These are phyloP conservation scores for Chelonoidis abingdonii DNA, from an alignment of 2,113 vertebrate genomes.

Conservation along the genomic window DNA sequence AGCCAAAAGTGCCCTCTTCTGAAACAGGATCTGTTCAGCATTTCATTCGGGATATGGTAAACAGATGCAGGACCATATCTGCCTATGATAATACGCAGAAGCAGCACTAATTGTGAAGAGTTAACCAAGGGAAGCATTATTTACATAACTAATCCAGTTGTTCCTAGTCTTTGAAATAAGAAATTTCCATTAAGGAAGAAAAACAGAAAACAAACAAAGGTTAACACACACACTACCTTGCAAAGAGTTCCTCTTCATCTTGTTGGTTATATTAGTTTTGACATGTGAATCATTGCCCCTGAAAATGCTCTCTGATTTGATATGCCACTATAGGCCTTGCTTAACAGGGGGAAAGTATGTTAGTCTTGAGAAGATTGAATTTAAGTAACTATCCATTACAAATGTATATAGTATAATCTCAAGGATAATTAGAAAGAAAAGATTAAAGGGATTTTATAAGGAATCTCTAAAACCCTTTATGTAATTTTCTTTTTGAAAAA, in stretches of 20 bases:
- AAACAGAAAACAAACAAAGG: background rate
- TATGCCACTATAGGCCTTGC: slow-evolving; percentile 54
- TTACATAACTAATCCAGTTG: slow-evolving; percentile 1
- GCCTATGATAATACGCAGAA: slow-evolving; percentile 27
- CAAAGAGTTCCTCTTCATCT: background rate
- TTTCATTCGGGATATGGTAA: background rate
- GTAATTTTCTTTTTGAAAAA: background rate
- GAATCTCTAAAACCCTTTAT: background rate
- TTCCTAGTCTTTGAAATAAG: background rate
- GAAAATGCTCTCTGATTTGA: slow-evolving; percentile 6
- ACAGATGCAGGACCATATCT: background rate
- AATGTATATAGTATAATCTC: background rate
- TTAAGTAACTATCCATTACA: background rate
- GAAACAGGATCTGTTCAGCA: slow-evolving; percentile 43
- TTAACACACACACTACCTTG: background rate
- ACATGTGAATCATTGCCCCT: background rate
- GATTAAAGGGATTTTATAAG: background rate
- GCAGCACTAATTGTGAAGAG: slow-evolving; percentile 36
- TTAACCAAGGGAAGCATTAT: background rate
- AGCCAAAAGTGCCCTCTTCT: slow-evolving; percentile 72
- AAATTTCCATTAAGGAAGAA: background rate
- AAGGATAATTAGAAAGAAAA: slow-evolving; percentile 43
- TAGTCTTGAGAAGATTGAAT: slow-evolving; percentile 45
- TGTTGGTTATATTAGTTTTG: background rate
- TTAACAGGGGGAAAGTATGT: background rate